These are phyloP conservation scores for Aurelia aurita DNA, from an alignment of 30 jellyfish, hydroid and myxozoan genomes.

Conservation along the genomic window DNA sequence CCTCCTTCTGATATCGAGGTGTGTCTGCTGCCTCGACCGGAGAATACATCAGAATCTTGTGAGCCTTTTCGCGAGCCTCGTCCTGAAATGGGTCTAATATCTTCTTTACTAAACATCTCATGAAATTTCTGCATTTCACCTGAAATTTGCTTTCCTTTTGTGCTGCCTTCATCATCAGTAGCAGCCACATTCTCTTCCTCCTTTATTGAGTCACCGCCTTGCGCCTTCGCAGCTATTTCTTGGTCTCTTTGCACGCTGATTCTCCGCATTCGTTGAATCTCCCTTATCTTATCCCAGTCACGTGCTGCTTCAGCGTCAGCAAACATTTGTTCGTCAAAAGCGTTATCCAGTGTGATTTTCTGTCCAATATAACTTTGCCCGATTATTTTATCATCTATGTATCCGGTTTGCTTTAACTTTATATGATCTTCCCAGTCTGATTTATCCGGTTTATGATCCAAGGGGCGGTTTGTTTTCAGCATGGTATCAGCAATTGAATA, in stretches of 20 bases:
- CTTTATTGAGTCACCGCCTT: not conserved
- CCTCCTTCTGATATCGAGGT: not conserved
- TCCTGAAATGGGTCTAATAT: not conserved
- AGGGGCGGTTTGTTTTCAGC: constrained; percentile 42
- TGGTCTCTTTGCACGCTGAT: constrained; percentile 32
- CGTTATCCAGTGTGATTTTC: constrained; percentile 64
- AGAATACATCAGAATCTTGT: too few species aligned
- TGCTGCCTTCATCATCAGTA: not conserved
- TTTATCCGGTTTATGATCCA: constrained; percentile 55
- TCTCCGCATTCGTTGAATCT: constrained; percentile 61
- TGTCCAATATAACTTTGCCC: constrained; percentile 52
- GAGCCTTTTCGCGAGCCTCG: not conserved
- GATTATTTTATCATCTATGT: constrained; percentile 26
- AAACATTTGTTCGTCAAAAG: constrained; percentile 47
- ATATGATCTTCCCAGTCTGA: constrained; percentile 59
- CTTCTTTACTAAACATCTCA: not conserved
- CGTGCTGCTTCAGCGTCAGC: constrained; percentile 53
- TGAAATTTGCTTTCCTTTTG: too few species aligned
- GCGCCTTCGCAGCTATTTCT: not conserved
- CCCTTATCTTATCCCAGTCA: constrained; percentile 55
- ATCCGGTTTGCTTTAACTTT: constrained; percentile 53
- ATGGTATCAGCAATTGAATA: constrained; percentile 57
- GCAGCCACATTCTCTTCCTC: not conserved
- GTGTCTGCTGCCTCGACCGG: too few species aligned
- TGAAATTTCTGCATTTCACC: not conserved